A percentile compares a stretch with the other conserved stretches of the same genome.
Evolutionary conservation across 1,140 invertebrate genomes (phyloP).

Genomic region (Trichonephila clavipes): DNA sequence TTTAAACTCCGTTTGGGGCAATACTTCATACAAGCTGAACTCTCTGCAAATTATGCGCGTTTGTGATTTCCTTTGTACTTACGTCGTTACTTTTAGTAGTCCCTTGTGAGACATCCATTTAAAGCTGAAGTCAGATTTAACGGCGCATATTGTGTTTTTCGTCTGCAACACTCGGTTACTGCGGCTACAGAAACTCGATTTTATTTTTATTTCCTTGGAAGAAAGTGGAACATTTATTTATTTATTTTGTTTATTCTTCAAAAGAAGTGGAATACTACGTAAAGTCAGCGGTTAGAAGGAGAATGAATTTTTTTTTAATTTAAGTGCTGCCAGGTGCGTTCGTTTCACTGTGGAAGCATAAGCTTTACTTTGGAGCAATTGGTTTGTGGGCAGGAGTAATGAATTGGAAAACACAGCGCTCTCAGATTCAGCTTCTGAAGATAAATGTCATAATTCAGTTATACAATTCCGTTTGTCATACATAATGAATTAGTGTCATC

Average conservation of each 20-base stretch:
- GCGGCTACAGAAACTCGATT: conserved; percentile 24
- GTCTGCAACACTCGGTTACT: conserved; percentile 39
- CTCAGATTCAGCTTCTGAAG: background rate
- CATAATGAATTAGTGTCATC: too few relatives aligned
- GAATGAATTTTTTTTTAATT: background rate
- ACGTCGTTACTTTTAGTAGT: conserved; percentile 71
- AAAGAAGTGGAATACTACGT: background rate
- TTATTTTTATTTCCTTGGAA: conserved; percentile 42
- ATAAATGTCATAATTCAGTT: background rate
- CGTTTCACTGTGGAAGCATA: background rate
- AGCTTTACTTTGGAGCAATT: background rate
- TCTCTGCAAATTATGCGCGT: conserved; percentile 72
- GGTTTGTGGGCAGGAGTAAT: background rate
- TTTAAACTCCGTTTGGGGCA: conserved; percentile 50
- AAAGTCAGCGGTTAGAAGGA: conserved; percentile 4
- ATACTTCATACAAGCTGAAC: conserved; percentile 67
- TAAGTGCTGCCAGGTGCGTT: background rate
- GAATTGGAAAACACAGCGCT: background rate
- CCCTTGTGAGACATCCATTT: conserved; percentile 67
- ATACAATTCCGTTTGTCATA: too few relatives aligned
- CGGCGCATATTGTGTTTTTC: conserved; percentile 70
- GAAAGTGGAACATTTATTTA: conserved; percentile 50
- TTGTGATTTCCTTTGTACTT: conserved; percentile 68
- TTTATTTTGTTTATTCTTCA: conserved; percentile 38
- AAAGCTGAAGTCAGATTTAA: conserved; percentile 72